These are phyloP conservation scores for Turritopsis rubra DNA, from an alignment of 30 jellyfish, hydroid and myxozoan species.

Conservation along the genomic window DNA sequence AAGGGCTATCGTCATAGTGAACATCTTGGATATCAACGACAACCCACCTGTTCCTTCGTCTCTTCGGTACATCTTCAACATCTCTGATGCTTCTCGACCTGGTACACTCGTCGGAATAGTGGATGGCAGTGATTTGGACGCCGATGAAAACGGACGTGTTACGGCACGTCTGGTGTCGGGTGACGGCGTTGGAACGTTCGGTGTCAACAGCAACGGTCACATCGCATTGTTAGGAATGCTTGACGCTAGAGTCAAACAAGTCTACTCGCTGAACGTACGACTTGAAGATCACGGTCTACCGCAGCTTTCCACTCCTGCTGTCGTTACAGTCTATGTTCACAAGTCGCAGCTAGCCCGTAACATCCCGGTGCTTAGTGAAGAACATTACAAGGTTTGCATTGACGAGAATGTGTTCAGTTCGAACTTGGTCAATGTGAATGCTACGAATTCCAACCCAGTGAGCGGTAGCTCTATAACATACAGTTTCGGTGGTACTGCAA, in stretches of 20 bases:
- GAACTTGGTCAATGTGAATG: constrained; percentile 31
- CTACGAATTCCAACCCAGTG: constrained; percentile 33
- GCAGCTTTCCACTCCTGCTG: constrained; percentile 6
- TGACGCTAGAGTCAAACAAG: constrained; percentile 21
- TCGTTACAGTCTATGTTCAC: constrained; percentile 28
- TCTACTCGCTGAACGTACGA: neutral
- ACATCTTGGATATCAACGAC: constrained; percentile 46
- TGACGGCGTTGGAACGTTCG: constrained; percentile 35
- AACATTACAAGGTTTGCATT: constrained; percentile 23
- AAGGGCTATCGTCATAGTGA: constrained; percentile 40
- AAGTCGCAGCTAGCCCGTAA: constrained; percentile 20
- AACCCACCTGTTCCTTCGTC: constrained; percentile 39
- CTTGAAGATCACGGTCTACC: constrained; percentile 47
- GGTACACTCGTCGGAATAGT: constrained; percentile 35
- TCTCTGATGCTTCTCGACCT: constrained; percentile 47
- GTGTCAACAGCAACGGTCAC: constrained; percentile 37
- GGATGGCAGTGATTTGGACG: constrained; percentile 40
- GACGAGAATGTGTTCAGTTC: constrained; percentile 30
- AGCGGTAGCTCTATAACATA: constrained; percentile 30
- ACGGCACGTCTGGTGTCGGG: constrained; percentile 34
- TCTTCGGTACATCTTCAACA: constrained; percentile 5
- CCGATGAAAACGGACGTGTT: constrained; percentile 38
- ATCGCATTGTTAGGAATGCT: constrained; percentile 21
- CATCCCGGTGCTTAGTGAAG: constrained; percentile 29
- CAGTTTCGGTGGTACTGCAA: constrained; percentile 22